Conservation (phyloP, 2,113 vertebrate genomes). For the Periophthalmodon schlosseri region DNA sequence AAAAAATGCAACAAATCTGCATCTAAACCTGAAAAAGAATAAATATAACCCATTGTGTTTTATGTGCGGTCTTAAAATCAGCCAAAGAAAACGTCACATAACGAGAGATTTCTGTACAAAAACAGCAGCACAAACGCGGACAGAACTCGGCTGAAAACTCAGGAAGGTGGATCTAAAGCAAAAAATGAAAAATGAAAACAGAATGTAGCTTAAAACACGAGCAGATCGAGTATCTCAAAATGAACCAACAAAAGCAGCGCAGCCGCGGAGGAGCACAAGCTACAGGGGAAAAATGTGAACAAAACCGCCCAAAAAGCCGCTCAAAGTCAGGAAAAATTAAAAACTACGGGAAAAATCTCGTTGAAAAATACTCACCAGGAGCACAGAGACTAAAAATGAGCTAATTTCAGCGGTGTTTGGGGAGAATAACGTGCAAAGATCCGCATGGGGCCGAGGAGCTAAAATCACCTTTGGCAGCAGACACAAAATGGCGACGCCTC, state of each 20-base stretch:
- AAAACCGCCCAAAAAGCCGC: conserved; percentile 67
- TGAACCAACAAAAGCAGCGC: conserved; percentile 74
- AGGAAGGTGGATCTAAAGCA: background rate
- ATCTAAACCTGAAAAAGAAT: no score
- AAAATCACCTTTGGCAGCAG: no score
- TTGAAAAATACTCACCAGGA: conserved; percentile 83
- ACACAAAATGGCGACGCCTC: conserved; percentile 78
- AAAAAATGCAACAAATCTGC: no score
- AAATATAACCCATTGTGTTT: no score
- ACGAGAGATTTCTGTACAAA: no score
- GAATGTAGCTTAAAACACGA: conserved; percentile 37
- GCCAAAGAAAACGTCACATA: no score
- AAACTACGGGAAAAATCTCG: conserved; percentile 71
- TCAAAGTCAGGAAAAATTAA: conserved; percentile 70
- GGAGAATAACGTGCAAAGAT: conserved; percentile 43
- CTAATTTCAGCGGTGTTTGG: conserved; percentile 72
- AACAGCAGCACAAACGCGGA: no score
- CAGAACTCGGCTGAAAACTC: no score
- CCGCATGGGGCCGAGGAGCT: conserved; percentile 43
- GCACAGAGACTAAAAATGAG: conserved; percentile 77
- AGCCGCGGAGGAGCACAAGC: conserved; percentile 52
- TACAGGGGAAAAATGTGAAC: conserved; percentile 73
- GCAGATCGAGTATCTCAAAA: conserved; percentile 72
- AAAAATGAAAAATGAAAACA: conserved; percentile 44
- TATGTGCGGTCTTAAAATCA: no score